phyloP scores from a whole-genome alignment of 2,888 invertebrate species.

The Cataglyphis livida region DNA sequence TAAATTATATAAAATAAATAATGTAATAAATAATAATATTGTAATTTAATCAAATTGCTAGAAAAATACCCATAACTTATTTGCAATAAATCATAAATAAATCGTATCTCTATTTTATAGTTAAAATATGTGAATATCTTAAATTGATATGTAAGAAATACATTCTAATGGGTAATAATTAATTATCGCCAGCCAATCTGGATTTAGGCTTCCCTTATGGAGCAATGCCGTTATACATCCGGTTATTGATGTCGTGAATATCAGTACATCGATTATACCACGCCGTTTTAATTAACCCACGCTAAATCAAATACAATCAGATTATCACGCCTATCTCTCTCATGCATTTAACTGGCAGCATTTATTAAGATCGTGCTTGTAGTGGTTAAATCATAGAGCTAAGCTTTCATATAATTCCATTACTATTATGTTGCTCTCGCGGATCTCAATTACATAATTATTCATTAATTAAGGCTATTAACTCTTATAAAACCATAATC shows the following conservation, averaged over 20 bases:
- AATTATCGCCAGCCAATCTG: conserved; percentile 49
- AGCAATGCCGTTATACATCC: conserved; percentile 63
- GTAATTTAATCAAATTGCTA: not conserved
- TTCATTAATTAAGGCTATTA: not conserved
- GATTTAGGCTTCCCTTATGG: conserved; percentile 53
- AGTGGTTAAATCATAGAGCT: conserved; percentile 10
- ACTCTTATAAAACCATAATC: not conserved
- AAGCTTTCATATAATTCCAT: not conserved
- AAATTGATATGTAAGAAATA: not conserved
- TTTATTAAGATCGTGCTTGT: conserved; percentile 14
- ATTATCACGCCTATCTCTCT: conserved; percentile 32
- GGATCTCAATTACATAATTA: conserved; percentile 5
- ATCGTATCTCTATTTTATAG: not conserved
- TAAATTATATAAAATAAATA: not conserved
- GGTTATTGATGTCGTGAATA: conserved; percentile 55
- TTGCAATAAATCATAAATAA: not conserved
- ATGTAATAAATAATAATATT: not conserved
- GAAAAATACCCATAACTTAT: not conserved
- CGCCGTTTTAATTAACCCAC: conserved; percentile 58
- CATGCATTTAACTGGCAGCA: conserved; percentile 15
- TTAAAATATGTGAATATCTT: conserved; percentile 19
- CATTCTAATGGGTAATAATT: conserved; percentile 48
- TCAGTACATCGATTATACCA: conserved; percentile 49
- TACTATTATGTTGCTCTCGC: conserved; percentile 7
- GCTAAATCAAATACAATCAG: conserved; percentile 44